A percentile compares a stretch with the other conserved stretches of the same genome.
phyloP scores from a whole-genome alignment of 2,113 vertebrate genomes.

The Paedocypris sp. region DNA sequence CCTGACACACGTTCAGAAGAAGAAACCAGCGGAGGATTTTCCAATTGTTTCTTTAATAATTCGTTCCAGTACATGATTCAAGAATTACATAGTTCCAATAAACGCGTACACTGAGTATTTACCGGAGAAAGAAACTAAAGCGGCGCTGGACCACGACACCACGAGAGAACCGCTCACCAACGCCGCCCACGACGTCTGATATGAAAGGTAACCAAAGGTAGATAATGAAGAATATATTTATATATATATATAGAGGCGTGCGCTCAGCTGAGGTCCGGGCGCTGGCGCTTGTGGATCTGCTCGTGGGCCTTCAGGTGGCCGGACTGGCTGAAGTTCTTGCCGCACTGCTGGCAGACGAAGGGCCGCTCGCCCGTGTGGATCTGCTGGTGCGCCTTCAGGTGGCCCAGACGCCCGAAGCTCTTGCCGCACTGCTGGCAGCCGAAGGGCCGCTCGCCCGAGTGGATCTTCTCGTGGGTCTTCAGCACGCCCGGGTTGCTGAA shows the following conservation, averaged over 20 bases:
- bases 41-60: constrained; percentile 62
- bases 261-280: constrained; percentile 43
- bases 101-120: constrained; percentile 59
- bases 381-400: constrained; percentile 70
- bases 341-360: constrained; percentile 54
- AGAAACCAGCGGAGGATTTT: neutral
- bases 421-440: constrained; percentile 68
- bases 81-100: constrained; percentile 53
- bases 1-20: neutral
- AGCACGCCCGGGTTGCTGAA: constrained; percentile 66
- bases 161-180: constrained; percentile 51
- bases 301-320: constrained; percentile 68
- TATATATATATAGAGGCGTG: too few species aligned
- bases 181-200: constrained; percentile 42
- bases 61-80: constrained; percentile 58
- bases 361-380: constrained; percentile 66
- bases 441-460: constrained; percentile 62
- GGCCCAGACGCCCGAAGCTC: constrained; percentile 64
- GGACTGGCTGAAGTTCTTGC: constrained; percentile 66
- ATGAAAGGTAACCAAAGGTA: constrained; percentile 47
- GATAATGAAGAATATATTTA: constrained; percentile 34
- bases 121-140: constrained; percentile 40
- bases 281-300: constrained; percentile 64
- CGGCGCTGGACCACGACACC: constrained; percentile 39
- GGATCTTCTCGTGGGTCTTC: constrained; percentile 68